These are phyloP conservation scores for Drosophila rhopaloa DNA, from an alignment of 1,140 invertebrate genomes.

Conservation along the genomic window DNA sequence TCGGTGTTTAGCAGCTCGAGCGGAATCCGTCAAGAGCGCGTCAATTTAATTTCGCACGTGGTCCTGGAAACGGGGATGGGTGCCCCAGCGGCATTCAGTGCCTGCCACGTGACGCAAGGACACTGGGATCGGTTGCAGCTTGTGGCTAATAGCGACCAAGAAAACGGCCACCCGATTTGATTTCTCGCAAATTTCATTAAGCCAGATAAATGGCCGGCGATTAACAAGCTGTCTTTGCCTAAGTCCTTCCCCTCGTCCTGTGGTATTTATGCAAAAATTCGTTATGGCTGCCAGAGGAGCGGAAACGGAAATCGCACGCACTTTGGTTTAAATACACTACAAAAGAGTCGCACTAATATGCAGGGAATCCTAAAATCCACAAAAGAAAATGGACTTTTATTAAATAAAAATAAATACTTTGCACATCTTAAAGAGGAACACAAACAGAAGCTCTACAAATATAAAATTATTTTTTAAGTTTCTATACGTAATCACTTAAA, in stretches of 20 bases:
- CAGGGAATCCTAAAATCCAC: neutral
- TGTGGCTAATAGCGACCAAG: conserved; percentile 43
- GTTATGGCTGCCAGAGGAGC: conserved; percentile 58
- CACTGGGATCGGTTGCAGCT: conserved; percentile 39
- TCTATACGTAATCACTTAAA: too few species aligned
- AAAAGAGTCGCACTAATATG: neutral
- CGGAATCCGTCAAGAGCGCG: conserved; percentile 69
- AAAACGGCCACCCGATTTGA: conserved; percentile 40
- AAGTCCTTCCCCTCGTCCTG: conserved; percentile 6
- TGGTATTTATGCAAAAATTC: conserved; percentile 80
- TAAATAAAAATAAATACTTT: too few species aligned
- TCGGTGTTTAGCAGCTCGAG: conserved; percentile 44
- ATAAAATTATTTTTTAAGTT: too few species aligned
- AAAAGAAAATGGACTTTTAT: too few species aligned
- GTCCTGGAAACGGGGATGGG: neutral
- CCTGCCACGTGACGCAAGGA: conserved; percentile 54
- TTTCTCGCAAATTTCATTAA: conserved; percentile 84
- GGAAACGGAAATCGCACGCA: conserved; percentile 56
- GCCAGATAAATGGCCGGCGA: conserved; percentile 82
- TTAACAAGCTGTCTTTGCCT: conserved; percentile 60
- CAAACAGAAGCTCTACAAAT: too few species aligned
- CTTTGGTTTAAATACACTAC: conserved; percentile 13
- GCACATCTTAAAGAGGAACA: too few species aligned
- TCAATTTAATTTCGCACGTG: conserved; percentile 83
- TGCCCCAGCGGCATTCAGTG: neutral